phyloP scores from a whole-genome alignment of 1,140 invertebrate species.

The Neodiprion virginianus region DNA sequence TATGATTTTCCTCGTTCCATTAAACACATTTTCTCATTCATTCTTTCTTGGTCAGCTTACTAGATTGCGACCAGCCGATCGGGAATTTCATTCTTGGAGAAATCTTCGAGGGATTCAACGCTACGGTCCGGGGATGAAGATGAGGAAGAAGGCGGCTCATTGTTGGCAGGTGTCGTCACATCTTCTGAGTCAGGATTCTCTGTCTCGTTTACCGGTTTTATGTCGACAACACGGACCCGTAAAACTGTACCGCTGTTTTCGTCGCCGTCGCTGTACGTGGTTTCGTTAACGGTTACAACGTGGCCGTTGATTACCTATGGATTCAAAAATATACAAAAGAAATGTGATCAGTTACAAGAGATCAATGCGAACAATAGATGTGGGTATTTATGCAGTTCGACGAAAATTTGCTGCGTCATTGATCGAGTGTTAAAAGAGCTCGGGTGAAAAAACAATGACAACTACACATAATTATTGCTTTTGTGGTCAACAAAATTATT shows the following conservation, averaged over 20 bases:
- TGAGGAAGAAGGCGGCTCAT: constrained; percentile 8
- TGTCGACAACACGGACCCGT: constrained; percentile 62
- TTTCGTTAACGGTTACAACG: constrained; percentile 66
- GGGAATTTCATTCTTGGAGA: constrained; percentile 51
- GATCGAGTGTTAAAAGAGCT: no score
- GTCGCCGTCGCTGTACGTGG: constrained; percentile 58
- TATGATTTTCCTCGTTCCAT: background rate
- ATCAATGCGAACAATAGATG: background rate
- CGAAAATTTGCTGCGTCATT: no score
- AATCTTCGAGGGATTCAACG: constrained; percentile 52
- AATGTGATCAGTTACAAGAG: background rate
- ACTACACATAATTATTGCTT: no score
- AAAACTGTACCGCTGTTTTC: constrained; percentile 54
- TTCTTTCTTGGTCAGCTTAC: background rate
- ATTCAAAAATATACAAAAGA: constrained; percentile 17
- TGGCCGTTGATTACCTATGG: constrained; percentile 64
- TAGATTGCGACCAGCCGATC: constrained; percentile 40
- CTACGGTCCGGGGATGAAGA: constrained; percentile 33
- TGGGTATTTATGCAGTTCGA: no score
- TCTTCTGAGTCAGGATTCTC: constrained; percentile 29
- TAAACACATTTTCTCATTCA: background rate
- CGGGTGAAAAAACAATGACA: no score
- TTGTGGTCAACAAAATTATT: no score
- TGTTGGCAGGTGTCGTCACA: constrained; percentile 22
- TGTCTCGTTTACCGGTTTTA: constrained; percentile 57